Evolutionary conservation across 37 sponge, comb jelly and placozoan species (phyloP), one percentile per base, ranked within the genome.

Genomic region (Crambe crambe): DNA sequence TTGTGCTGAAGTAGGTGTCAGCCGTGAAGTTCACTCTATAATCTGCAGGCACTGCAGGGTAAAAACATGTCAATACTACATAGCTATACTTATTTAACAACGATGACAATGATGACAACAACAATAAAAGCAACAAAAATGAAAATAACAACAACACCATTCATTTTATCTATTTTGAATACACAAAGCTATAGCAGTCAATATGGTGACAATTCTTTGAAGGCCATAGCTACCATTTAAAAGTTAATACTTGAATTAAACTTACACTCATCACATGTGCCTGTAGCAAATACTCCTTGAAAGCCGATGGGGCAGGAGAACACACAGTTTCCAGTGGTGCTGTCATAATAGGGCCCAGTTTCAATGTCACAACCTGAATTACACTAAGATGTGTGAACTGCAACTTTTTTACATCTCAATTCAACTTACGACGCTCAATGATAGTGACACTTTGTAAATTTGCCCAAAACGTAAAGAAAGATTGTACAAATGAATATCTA

Each of bases 381-480:
- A 51, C 54, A 51, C 54, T 18, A 51, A 51, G 15, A 15, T 18
- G 15, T 51, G 15, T 18, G 15, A 51, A 51, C 9, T 51, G 15
- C 54, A 51, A 51, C 9, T 51, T 18, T 51, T 9, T 43, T 51
- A 9, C 54, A 51, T 51, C 54, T 15, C n/a, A 40, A 43, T 8
- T 8, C 12, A 76, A 23, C 42, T 59, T 76, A 72, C 72, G 54
- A 25, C 80, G 26, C 39, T 80, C 80, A 25, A 41, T 31, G 35
- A 80, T 51, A 30, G 38, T 34, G 25, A 36, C 10, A 56, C 38
- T 80, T 2, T 27, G 29, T 54, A 69, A 22, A n/a, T 69, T 34
- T 22, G 58, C 80, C 80, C 80, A 80, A 22, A 60, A 60, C 4
- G 25, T 60, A 22, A 6, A 20, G 17, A 60, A 60, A 4, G 27